phyloP scores from a whole-genome alignment of 1,140 invertebrate species.

The Drosophila mojavensis region DNA sequence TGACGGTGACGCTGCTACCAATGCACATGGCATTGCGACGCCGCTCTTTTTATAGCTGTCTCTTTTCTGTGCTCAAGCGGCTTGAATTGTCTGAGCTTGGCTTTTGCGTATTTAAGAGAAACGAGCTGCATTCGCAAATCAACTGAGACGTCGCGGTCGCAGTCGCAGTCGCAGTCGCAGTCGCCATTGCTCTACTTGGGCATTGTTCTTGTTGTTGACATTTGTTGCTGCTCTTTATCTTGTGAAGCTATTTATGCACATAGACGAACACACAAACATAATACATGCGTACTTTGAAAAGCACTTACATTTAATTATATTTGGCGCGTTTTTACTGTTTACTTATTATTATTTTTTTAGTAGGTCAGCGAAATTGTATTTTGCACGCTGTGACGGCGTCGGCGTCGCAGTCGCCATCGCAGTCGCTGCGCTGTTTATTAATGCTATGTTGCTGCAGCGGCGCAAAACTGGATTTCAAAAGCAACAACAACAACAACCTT shows the following conservation, averaged over 20 bases:
- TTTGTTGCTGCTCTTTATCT: constrained; percentile 36
- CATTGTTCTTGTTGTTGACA: constrained; percentile 30
- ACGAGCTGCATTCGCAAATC: not conserved
- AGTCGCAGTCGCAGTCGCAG: not conserved
- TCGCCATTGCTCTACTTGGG: not conserved
- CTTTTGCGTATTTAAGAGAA: constrained; percentile 11
- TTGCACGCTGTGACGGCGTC: constrained; percentile 22
- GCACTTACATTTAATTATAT: constrained; percentile 78
- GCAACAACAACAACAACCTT: constrained; percentile 41
- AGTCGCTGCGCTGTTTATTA: constrained; percentile 21
- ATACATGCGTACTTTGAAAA: constrained; percentile 43
- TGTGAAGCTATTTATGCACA: constrained; percentile 45
- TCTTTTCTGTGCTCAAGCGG: not conserved
- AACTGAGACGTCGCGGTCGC: constrained; percentile 9
- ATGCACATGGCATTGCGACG: constrained; percentile 20
- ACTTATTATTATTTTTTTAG: constrained; percentile 53
- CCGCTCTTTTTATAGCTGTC: constrained; percentile 19
- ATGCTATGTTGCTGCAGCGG: constrained; percentile 58
- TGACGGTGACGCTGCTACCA: constrained; percentile 4
- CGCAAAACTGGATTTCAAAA: constrained; percentile 80
- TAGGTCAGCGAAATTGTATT: constrained; percentile 75
- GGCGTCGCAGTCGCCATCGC: constrained; percentile 25
- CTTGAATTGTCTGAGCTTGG: constrained; percentile 19
- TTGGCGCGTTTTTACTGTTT: constrained; percentile 58
- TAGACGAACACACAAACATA: constrained; percentile 12